Base-by-base conservation (phyloP, 2,888 invertebrate genomes). In the Timema cristinae region DNA sequence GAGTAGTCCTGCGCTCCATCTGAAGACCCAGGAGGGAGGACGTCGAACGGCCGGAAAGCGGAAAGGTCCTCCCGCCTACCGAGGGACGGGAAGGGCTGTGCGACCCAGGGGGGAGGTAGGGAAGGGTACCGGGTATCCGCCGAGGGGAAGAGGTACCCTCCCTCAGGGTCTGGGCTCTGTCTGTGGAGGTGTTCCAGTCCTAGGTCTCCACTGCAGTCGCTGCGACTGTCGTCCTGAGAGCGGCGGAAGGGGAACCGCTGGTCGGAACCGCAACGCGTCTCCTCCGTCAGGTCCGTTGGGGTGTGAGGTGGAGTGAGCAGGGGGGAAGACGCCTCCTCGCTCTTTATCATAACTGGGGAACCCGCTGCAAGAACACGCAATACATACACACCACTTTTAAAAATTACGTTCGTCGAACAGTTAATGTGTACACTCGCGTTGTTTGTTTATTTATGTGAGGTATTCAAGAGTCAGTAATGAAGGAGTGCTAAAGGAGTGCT, bases 301-400 rank as follows among this genome's bases (percentile, higher is more conserved):
- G 91, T 91, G 77, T 89, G 89, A 13, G 91, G 91, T 63, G 91
- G 91, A 76, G 91, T 91, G 76, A 91, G 84, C 77, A 91, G 84
- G 11, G 83, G 82, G 15, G 83, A 83, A 10, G 82, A 81, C 32
- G 68, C 71, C 49, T 73, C 67, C 50, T 73, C 73, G 47, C 70
- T 70, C 68, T 72, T 73, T 48, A 68, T 61, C 54, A 66, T 69
- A 32, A 68, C 69, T 16, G 73, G 69, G 49, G 71, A 73, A 68
- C 67, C 73, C 71, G 71, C 16, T 9, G 7, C 32, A 32, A 32
- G 32, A 32, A 32, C 32, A 32, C 32, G n/a, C 32, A 32, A 32
- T 4, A 32, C 32, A 32, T 32, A 32, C 32, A 2, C 32, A 32
- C 32, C 32, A 32, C 32, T 32, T 32, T 32, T 32, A 32, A 32